Evolutionary conservation across 1,140 invertebrate genomes (phyloP).

Genomic region (Neodiprion pinetum): DNA sequence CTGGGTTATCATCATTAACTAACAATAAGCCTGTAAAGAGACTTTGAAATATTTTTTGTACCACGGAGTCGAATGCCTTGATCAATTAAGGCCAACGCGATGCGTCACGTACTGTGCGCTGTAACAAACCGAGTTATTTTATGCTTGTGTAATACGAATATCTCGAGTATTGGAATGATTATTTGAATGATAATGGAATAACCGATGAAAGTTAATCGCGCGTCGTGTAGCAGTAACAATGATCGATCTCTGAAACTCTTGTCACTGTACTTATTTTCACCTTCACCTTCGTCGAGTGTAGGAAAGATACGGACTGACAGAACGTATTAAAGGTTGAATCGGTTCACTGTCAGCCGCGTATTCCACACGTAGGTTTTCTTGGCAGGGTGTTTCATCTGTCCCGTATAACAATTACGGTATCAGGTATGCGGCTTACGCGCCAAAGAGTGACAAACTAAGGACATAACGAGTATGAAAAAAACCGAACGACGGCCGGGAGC

Average conservation of each 20-base stretch:
- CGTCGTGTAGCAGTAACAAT: too few species aligned
- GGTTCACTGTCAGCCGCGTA: too few species aligned
- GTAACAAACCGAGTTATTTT: too few species aligned
- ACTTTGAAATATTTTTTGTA: not conserved
- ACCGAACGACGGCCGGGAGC: conserved; percentile 53
- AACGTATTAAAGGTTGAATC: too few species aligned
- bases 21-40: not conserved
- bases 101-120: not conserved
- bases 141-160: too few species aligned
- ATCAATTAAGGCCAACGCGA: conserved; percentile 7
- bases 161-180: not conserved
- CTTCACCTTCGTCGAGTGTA: too few species aligned
- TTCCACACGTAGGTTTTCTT: too few species aligned
- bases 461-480: conserved; percentile 34
- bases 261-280: too few species aligned
- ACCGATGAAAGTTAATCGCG: not conserved
- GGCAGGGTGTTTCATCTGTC: too few species aligned
- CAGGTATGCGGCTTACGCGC: not conserved
- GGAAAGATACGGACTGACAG: too few species aligned
- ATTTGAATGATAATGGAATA: not conserved
- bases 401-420: not conserved
- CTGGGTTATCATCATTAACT: not conserved
- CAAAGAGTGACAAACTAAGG: not conserved
- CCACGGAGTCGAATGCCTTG: not conserved
- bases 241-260: too few species aligned